These are phyloP conservation scores for Crenuchus spilurus DNA, from an alignment of 2,797 vertebrate genomes.

Conservation along the genomic window DNA sequence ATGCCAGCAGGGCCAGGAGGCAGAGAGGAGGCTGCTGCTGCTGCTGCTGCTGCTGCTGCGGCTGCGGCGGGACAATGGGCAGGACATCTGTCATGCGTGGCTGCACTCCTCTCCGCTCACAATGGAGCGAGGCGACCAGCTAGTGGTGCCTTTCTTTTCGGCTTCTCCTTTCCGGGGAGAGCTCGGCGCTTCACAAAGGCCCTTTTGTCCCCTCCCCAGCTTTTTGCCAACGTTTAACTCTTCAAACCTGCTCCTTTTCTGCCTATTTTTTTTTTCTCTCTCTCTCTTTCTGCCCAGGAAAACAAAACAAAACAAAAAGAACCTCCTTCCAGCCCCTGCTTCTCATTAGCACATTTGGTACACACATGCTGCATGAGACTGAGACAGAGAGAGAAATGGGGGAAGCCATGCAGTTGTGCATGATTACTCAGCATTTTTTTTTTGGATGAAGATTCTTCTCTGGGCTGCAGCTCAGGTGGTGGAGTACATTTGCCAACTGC, in stretches of 20 bases:
- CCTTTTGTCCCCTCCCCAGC: constrained; percentile 76
- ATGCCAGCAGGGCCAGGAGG: constrained; percentile 76
- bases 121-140: constrained; percentile 75
- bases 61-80: constrained; percentile 78
- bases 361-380: constrained; percentile 35
- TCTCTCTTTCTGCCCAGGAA: constrained; percentile 67
- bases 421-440: constrained; percentile 47
- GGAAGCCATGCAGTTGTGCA: not conserved
- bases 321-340: constrained; percentile 8
- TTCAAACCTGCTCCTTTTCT: constrained; percentile 76
- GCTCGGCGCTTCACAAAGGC: constrained; percentile 78
- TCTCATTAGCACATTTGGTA: constrained; percentile 33
- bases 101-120: constrained; percentile 79
- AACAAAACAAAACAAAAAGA: constrained; percentile 69
- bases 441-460: no score
- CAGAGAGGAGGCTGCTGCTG: constrained; percentile 72
- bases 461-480: no score
- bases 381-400: constrained; percentile 15
- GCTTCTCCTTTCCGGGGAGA: constrained; percentile 81
- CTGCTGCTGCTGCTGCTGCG: constrained; percentile 18
- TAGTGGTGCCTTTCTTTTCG: constrained; percentile 81
- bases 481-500: no score
- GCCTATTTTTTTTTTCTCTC: constrained; percentile 59
- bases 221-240: constrained; percentile 81
- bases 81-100: constrained; percentile 85